phyloP scores from a whole-genome alignment of 2,888 invertebrate species.

The Chromoteleia sp. region DNA sequence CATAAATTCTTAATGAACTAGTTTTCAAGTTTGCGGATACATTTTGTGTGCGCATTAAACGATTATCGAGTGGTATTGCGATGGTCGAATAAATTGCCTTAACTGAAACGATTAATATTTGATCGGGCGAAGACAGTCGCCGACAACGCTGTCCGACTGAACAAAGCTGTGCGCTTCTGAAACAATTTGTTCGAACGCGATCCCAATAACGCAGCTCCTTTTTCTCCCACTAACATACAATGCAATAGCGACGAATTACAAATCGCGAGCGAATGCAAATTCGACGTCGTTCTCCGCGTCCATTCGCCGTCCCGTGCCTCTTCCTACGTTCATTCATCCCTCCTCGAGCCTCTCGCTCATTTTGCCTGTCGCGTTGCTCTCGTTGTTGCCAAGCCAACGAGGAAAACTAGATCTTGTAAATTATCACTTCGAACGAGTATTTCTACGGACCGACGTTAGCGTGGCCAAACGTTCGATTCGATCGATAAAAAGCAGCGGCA shows the following conservation, averaged over 20 bases:
- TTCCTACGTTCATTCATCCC: not conserved
- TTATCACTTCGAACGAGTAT: not conserved
- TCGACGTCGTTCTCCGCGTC: not conserved
- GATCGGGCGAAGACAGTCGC: no score
- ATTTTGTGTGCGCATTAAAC: no score
- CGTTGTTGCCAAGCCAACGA: conserved; percentile 16
- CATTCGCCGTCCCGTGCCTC: not conserved
- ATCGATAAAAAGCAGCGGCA: not conserved
- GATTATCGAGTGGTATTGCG: no score
- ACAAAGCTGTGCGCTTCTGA: no score
- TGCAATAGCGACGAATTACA: no score
- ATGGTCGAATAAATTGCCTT: no score
- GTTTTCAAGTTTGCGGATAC: no score
- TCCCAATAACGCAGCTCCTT: no score
- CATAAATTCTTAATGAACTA: not conserved
- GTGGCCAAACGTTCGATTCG: not conserved
- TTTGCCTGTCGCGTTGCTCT: not conserved
- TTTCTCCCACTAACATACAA: no score
- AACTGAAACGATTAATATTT: no score
- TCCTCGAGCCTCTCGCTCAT: not conserved
- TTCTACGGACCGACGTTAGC: not conserved
- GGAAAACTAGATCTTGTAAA: conserved; percentile 8
- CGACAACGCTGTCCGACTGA: no score
- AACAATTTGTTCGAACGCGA: no score
- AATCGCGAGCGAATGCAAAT: not conserved